Evolutionary conservation across 2,888 invertebrate species (phyloP).

Genomic region (Thalpophila matura): DNA sequence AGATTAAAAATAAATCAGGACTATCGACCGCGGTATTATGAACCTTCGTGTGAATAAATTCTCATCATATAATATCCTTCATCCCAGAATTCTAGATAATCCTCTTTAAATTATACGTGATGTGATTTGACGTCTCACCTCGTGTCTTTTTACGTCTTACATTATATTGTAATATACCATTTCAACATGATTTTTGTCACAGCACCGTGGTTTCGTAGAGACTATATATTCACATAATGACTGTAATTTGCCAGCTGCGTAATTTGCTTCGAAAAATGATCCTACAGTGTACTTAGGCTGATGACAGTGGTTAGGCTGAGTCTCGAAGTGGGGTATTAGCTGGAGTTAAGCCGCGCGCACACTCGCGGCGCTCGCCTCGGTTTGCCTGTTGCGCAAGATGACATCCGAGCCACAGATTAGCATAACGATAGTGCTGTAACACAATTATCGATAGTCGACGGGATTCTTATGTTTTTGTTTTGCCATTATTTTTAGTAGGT

Average conservation of each 20-base stretch:
- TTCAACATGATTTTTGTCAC: slow-evolving; percentile 57
- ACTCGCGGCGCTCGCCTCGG: slow-evolving; percentile 76
- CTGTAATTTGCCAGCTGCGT: slow-evolving; percentile 61
- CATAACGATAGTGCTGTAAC: slow-evolving; percentile 81
- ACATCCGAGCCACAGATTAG: slow-evolving; percentile 87
- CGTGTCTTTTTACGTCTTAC: slow-evolving; percentile 24
- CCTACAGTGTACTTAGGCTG: slow-evolving; percentile 63
- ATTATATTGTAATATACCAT: slow-evolving; percentile 45
- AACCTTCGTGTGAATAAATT: slow-evolving; percentile 4
- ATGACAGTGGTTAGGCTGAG: slow-evolving; percentile 73
- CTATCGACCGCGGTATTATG: too few species aligned
- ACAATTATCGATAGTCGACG: slow-evolving; percentile 52
- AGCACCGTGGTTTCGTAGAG: slow-evolving; percentile 41
- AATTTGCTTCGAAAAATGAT: slow-evolving; percentile 68
- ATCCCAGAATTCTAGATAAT: not conserved
- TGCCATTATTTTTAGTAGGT: too few species aligned
- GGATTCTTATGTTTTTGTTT: not conserved
- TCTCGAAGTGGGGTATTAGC: slow-evolving; percentile 78
- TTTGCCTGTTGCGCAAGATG: slow-evolving; percentile 89
- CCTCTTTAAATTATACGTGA: not conserved
- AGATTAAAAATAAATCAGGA: too few species aligned
- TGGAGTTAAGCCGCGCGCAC: slow-evolving; percentile 83
- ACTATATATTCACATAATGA: slow-evolving; percentile 56
- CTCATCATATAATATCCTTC: not conserved
- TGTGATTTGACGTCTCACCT: slow-evolving; percentile 18